These are phyloP conservation scores for Hafferia zeledoni DNA, from an alignment of 2,797 vertebrate genomes.

Conservation along the genomic window DNA sequence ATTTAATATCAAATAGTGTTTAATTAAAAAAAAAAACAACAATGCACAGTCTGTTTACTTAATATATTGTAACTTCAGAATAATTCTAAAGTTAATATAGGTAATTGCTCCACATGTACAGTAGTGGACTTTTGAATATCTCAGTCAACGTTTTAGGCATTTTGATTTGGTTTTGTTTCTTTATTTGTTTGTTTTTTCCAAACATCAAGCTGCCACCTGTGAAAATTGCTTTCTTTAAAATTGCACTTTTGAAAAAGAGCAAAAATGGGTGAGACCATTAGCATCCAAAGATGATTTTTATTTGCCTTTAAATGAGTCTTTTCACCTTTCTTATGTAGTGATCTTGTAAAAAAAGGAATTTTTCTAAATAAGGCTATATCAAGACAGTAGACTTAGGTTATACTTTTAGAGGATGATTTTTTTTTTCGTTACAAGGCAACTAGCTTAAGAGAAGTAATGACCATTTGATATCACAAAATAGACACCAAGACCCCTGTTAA, in stretches of 20 bases:
- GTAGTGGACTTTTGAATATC: background rate
- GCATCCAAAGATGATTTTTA: background rate
- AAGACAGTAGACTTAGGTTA: background rate
- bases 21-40: background rate
- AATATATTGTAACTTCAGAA: background rate
- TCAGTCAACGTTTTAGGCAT: background rate
- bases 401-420: background rate
- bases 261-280: background rate
- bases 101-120: background rate
- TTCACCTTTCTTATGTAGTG: background rate
- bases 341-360: background rate
- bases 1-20: background rate
- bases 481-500: background rate
- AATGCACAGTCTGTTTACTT: background rate
- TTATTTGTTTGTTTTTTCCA: background rate
- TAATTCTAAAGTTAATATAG: background rate
- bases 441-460: background rate
- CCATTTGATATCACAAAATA: background rate
- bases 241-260: background rate
- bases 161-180: background rate
- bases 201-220: background rate
- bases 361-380: background rate
- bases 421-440: background rate
- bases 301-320: background rate
- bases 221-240: background rate